A percentile compares a stretch with the other conserved stretches of the same genome.
These are phyloP conservation scores for Melikaiella ostensackeni DNA, from an alignment of 2,888 invertebrate species.

Conservation along the genomic window DNA sequence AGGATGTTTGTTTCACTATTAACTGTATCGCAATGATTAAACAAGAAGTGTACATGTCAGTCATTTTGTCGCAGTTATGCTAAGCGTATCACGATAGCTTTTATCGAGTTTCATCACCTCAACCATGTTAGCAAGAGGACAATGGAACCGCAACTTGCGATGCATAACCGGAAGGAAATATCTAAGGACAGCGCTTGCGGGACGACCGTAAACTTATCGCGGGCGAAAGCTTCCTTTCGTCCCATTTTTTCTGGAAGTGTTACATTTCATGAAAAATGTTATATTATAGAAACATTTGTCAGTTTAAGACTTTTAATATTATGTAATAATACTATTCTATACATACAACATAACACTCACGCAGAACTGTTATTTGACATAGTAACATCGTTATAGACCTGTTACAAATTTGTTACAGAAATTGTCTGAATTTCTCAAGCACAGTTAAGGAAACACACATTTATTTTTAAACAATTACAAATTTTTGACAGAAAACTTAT, in stretches of 20 bases:
- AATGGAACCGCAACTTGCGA: constrained; percentile 47
- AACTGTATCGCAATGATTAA: background rate
- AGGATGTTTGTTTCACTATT: background rate
- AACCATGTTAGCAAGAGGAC: constrained; percentile 47
- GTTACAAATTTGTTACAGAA: no score
- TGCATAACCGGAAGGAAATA: constrained; percentile 50
- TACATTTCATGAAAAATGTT: background rate
- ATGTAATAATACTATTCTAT: no score
- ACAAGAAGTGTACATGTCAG: background rate
- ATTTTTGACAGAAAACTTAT: no score
- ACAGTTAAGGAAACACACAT: no score
- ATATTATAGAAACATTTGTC: no score
- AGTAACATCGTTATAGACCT: no score
- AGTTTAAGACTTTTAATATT: no score
- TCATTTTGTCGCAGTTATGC: constrained; percentile 27
- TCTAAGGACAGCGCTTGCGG: constrained; percentile 40
- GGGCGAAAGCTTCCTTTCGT: background rate
- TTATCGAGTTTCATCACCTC: constrained; percentile 46
- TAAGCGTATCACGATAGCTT: constrained; percentile 46
- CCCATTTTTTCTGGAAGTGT: background rate
- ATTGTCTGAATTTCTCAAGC: no score
- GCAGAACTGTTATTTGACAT: no score
- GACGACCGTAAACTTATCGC: constrained; percentile 3
- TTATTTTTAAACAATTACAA: no score
- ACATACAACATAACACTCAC: no score